A percentile compares a stretch with the other conserved stretches of the same genome.
Conservation (phyloP, 2,113 vertebrate species). For the Donacobius atricapilla region DNA sequence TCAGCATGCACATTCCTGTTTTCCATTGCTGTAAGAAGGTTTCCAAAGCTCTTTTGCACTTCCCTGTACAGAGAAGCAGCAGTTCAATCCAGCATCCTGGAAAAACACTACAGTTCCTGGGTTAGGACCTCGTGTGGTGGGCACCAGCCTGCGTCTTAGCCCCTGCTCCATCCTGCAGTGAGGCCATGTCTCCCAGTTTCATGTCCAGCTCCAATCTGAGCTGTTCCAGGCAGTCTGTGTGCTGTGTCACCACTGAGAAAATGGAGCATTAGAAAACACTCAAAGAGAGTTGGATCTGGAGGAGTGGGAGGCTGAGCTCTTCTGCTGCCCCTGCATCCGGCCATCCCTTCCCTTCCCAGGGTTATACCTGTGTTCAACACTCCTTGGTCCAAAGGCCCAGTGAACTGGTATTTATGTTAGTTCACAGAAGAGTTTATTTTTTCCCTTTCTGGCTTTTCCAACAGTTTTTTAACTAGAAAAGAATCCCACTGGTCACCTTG, state of each 20-base stretch:
- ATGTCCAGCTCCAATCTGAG: background rate
- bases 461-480: background rate
- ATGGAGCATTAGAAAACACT: background rate
- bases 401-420: background rate
- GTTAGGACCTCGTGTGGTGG: fast-evolving
- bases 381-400: background rate
- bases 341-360: background rate
- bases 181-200: fast-evolving
- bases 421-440: background rate
- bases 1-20: background rate
- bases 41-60: background rate
- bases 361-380: background rate
- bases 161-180: background rate
- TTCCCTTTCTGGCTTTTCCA: background rate
- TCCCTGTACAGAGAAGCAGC: background rate
- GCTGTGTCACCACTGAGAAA: background rate
- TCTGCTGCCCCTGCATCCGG: fast-evolving
- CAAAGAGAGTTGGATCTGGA: background rate
- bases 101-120: background rate
- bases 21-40: background rate
- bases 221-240: background rate
- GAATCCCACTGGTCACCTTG: background rate
- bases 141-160: background rate
- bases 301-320: background rate
- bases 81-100: background rate